A percentile compares a stretch with the other conserved stretches of the same genome.
Conservation (phyloP, 2,888 invertebrate species). For the Dasypolia templi region DNA sequence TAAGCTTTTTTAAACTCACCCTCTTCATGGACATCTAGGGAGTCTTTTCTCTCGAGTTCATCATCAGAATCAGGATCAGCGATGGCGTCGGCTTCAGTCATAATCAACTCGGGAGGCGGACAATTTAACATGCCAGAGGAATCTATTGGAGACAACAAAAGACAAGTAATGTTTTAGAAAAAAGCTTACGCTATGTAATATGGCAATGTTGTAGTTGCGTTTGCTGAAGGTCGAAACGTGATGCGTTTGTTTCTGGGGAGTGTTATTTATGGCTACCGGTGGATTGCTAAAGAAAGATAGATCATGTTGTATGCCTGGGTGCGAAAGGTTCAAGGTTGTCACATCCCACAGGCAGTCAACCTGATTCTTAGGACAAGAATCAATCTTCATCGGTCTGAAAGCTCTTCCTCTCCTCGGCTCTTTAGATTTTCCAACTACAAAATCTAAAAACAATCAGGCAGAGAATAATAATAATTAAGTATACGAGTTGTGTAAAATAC, state of each 20-base stretch:
- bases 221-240: too few relatives aligned
- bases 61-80: conserved; percentile 86
- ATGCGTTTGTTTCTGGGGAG: neutral
- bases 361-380: neutral
- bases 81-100: conserved; percentile 85
- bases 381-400: neutral
- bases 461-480: neutral
- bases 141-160: conserved; percentile 64
- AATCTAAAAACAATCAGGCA: neutral
- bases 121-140: conserved; percentile 72
- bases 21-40: conserved; percentile 88
- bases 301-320: neutral
- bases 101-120: conserved; percentile 85
- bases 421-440: neutral
- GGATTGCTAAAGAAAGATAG: too few relatives aligned
- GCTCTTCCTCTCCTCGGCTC: too few relatives aligned
- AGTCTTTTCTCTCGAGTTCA: conserved; percentile 86
- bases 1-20: conserved; percentile 71
- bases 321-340: neutral
- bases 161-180: neutral
- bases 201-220: neutral
- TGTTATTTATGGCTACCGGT: neutral
- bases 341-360: neutral
- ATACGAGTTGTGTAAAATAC: neutral
- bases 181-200: neutral